Evolutionary conservation across 2,888 invertebrate species (phyloP).

Genomic region (Pseudococcus jackbeardsleyi): DNA sequence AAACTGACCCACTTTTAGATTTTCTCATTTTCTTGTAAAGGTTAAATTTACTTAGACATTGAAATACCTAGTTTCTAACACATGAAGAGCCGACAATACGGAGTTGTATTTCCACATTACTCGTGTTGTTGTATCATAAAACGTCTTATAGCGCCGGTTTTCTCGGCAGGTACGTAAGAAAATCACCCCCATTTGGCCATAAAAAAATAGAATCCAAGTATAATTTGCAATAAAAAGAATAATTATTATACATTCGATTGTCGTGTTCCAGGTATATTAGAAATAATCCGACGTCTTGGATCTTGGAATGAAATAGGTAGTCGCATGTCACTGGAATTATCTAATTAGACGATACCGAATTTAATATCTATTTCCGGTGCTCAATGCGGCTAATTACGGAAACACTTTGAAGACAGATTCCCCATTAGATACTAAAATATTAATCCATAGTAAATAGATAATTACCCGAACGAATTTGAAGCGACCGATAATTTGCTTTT

Average conservation of each 20-base stretch:
- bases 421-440: not conserved
- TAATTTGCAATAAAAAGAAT: not conserved
- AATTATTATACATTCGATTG: not conserved
- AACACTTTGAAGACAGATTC: not conserved
- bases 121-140: not conserved
- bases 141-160: not conserved
- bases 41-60: not conserved
- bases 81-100: not conserved
- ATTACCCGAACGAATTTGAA: slow-evolving; percentile 56
- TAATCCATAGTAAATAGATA: slow-evolving; percentile 18
- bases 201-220: not conserved
- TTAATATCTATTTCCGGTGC: not conserved
- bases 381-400: not conserved
- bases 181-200: not conserved
- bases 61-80: slow-evolving; percentile 23
- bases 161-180: not conserved
- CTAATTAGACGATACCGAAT: not conserved
- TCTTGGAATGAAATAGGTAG: not conserved
- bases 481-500: slow-evolving; percentile 54
- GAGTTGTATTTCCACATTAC: not conserved
- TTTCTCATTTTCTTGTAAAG: slow-evolving; percentile 22
- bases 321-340: not conserved
- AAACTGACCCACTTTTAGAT: slow-evolving; percentile 39
- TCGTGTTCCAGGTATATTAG: not conserved
- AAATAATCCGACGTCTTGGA: not conserved